phyloP scores from a whole-genome alignment of 2,888 invertebrate genomes.

The Chydorus sphaericus region DNA sequence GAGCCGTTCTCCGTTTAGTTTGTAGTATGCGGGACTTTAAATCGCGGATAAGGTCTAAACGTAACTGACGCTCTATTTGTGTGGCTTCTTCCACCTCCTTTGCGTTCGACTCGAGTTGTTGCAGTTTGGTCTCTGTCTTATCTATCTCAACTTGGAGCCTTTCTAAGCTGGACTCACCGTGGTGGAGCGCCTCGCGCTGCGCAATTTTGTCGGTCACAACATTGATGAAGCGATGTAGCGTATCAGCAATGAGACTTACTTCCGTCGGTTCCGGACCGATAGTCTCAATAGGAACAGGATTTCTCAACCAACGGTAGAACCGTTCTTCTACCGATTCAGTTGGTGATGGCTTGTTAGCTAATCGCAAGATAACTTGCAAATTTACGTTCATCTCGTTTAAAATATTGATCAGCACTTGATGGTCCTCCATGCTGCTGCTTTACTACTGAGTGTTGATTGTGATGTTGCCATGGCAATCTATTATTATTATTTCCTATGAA shows the following conservation, averaged over 20 bases:
- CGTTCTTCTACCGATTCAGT: not conserved
- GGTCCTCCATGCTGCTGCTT: not conserved
- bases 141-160: not conserved
- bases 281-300: not conserved
- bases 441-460: not conserved
- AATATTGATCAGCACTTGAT: not conserved
- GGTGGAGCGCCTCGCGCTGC: not conserved
- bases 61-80: not conserved
- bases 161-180: not conserved
- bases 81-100: not conserved
- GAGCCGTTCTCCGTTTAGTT: not conserved
- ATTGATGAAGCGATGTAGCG: not conserved
- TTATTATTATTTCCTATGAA: not conserved
- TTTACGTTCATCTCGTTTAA: not conserved
- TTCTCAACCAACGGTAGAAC: not conserved
- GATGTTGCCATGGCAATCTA: not conserved
- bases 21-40: not conserved
- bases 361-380: not conserved
- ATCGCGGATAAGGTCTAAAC: not conserved
- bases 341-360: not conserved
- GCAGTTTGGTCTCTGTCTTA: not conserved
- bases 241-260: too few relatives aligned
- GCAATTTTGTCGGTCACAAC: not conserved
- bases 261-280: too few relatives aligned
- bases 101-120: not conserved